A percentile compares a stretch with the other conserved stretches of the same genome.
These are phyloP conservation scores for Podotricha telesiphe DNA, from an alignment of 2,888 invertebrate genomes.

Conservation along the genomic window DNA sequence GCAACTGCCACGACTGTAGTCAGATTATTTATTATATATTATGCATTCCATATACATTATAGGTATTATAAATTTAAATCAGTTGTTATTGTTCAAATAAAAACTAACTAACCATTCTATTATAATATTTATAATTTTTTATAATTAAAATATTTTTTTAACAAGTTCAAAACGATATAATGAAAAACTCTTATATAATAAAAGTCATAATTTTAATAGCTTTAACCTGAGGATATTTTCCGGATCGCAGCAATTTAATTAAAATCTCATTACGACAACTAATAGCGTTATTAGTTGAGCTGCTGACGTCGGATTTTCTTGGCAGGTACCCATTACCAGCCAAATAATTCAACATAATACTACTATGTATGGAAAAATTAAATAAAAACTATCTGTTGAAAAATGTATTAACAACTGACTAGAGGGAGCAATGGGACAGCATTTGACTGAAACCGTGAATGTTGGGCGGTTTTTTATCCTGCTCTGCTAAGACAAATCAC, in stretches of 20 bases:
- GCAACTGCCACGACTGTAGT: no score
- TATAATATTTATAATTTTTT: neutral
- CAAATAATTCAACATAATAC: slow-evolving; percentile 21
- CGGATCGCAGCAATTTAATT: slow-evolving; percentile 44
- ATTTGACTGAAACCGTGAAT: no score
- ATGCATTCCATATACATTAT: no score
- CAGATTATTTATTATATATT: no score
- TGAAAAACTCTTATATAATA: slow-evolving; percentile 19
- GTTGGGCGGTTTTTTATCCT: no score
- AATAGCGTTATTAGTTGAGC: slow-evolving; percentile 42
- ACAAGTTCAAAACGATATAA: neutral
- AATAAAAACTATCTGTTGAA: slow-evolving; percentile 13
- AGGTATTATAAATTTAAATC: no score
- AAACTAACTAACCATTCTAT: neutral
- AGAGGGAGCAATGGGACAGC: no score
- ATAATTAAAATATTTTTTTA: neutral
- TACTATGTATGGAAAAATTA: slow-evolving; percentile 4
- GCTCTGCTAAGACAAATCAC: no score
- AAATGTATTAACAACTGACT: no score
- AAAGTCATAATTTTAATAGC: slow-evolving; percentile 31
- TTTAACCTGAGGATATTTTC: slow-evolving; percentile 36
- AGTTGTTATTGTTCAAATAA: no score
- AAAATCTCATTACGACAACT: slow-evolving; percentile 46
- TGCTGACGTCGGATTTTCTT: slow-evolving; percentile 22
- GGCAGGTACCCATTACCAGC: slow-evolving; percentile 14